These are phyloP conservation scores for Paracanthobrama guichenoti DNA, from an alignment of 2,113 vertebrate species.

Conservation along the genomic window DNA sequence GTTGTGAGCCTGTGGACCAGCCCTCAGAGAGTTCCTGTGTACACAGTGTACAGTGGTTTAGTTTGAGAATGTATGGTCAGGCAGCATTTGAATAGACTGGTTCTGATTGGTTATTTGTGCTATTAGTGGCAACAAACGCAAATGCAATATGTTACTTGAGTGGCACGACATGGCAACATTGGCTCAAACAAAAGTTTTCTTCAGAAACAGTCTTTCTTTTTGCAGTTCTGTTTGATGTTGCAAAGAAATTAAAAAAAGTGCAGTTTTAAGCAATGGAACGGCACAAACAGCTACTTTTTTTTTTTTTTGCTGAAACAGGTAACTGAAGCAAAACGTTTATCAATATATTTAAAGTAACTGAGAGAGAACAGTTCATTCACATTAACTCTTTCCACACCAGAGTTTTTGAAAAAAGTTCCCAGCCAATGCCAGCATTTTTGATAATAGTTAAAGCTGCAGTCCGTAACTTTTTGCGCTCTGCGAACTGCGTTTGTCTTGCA, in stretches of 20 bases:
- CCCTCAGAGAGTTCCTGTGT: neutral
- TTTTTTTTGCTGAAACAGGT: neutral
- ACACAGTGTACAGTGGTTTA: neutral
- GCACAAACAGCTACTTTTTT: neutral
- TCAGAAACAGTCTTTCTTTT: neutral
- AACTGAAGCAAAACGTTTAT: neutral
- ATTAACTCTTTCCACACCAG: too few species aligned
- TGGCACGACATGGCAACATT: neutral
- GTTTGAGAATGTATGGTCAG: neutral
- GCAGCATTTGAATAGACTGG: too few species aligned
- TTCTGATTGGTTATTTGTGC: neutral
- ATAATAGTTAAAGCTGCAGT: too few species aligned
- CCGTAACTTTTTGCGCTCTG: too few species aligned
- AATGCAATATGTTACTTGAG: neutral
- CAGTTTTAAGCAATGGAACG: neutral
- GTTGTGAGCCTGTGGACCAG: neutral
- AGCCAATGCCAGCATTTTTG: too few species aligned
- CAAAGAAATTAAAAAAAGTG: neutral
- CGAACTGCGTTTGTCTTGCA: too few species aligned
- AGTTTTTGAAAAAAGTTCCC: too few species aligned
- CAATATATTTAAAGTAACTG: neutral
- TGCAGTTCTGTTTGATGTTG: neutral
- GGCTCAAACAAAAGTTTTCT: neutral
- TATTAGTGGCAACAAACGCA: neutral
- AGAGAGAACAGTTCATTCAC: neutral